Evolutionary conservation across 1,140 invertebrate genomes (phyloP).

Genomic region (Meteorus sp.): DNA sequence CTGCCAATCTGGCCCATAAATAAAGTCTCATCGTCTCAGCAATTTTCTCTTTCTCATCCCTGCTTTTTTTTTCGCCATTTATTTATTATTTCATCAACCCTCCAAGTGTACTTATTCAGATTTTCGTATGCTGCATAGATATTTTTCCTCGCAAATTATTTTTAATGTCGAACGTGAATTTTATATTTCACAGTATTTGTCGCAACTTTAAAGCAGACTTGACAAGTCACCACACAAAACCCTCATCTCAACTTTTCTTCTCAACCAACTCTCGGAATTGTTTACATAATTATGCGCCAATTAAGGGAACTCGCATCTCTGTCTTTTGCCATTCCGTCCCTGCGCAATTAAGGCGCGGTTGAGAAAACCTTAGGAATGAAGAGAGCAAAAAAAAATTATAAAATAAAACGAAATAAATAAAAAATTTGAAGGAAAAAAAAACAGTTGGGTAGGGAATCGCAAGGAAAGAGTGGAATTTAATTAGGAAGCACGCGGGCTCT

Average conservation of each 20-base stretch:
- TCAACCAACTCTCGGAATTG: constrained; percentile 34
- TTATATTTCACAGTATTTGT: too few species aligned
- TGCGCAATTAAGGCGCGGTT: constrained; percentile 53
- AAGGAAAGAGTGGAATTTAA: constrained; percentile 56
- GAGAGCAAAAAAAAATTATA: constrained; percentile 14
- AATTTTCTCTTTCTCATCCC: not conserved
- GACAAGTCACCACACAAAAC: too few species aligned
- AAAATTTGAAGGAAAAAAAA: constrained; percentile 10
- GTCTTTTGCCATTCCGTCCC: not conserved
- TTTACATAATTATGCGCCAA: constrained; percentile 57
- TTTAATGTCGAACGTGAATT: too few species aligned
- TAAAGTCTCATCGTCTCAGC: constrained; percentile 17
- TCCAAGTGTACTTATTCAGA: too few species aligned
- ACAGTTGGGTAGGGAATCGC: constrained; percentile 30
- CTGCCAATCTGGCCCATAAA: not conserved
- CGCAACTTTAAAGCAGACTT: too few species aligned
- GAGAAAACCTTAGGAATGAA: constrained; percentile 51
- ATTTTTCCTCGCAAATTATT: too few species aligned
- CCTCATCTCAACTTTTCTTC: not conserved
- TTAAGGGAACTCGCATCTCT: constrained; percentile 41
- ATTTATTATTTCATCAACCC: not conserved
- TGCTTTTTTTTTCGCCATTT: not conserved
- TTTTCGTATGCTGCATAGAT: too few species aligned
- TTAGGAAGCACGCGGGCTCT: constrained; percentile 49
- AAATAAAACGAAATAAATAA: too few species aligned